phyloP scores from a whole-genome alignment of 1,140 invertebrate genomes.

The Battus philenor region DNA sequence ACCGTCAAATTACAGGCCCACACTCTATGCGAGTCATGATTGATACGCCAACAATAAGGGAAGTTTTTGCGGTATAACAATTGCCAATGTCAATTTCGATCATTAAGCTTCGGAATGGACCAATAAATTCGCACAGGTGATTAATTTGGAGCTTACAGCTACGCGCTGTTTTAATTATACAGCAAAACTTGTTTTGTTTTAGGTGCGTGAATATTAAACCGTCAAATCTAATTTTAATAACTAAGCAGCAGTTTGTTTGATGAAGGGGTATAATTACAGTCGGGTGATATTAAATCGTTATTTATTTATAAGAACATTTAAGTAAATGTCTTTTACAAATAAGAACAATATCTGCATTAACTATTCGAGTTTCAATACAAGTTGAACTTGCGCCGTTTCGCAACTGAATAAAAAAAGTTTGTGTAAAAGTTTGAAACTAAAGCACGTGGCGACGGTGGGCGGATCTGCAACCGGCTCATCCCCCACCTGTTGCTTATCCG shows the following conservation, averaged over 20 bases:
- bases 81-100: slow-evolving; percentile 52
- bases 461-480: slow-evolving; percentile 62
- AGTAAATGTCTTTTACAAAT: too few relatives aligned
- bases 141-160: slow-evolving; percentile 47
- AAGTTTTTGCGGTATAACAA: slow-evolving; percentile 46
- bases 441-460: slow-evolving; percentile 60
- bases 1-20: slow-evolving; percentile 30
- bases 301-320: too few relatives aligned
- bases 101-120: slow-evolving; percentile 43
- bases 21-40: slow-evolving; percentile 39
- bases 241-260: slow-evolving; percentile 16
- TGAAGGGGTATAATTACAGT: slow-evolving; percentile 1
- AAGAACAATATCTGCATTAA: too few relatives aligned
- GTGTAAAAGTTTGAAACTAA: slow-evolving; percentile 13
- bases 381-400: not conserved
- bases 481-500: slow-evolving; percentile 71
- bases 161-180: slow-evolving; percentile 38
- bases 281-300: too few relatives aligned
- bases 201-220: slow-evolving; percentile 22
- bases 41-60: slow-evolving; percentile 56
- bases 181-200: slow-evolving; percentile 37
- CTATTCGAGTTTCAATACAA: too few relatives aligned
- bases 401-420: slow-evolving; percentile 22
- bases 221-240: slow-evolving; percentile 23
- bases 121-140: slow-evolving; percentile 55